Percentiles rank a stretch among this genome's conserved stretches.
These are phyloP conservation scores for Phyllopteryx taeniolatus DNA, from an alignment of 2,113 vertebrate genomes.

Conservation along the genomic window DNA sequence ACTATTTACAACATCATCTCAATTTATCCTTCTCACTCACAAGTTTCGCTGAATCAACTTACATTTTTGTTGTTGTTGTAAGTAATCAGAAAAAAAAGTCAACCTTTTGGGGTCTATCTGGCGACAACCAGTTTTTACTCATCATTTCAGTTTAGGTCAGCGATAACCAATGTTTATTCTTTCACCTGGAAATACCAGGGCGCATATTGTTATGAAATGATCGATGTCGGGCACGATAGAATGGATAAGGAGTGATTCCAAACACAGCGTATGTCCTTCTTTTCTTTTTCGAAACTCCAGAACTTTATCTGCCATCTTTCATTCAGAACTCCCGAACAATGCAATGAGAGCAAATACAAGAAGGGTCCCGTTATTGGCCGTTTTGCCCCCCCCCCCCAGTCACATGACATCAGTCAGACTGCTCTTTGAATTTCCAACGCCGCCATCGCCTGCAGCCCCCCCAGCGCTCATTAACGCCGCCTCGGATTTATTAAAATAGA, in stretches of 20 bases:
- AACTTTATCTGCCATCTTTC: neutral
- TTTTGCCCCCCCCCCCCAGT: constrained; percentile 52
- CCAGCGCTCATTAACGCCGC: constrained; percentile 77
- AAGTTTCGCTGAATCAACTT: too few species aligned
- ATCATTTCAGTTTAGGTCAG: neutral
- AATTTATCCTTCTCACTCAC: too few species aligned
- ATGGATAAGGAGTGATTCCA: too few species aligned
- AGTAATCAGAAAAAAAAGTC: too few species aligned
- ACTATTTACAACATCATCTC: too few species aligned
- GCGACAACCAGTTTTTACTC: neutral
- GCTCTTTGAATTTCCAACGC: constrained; percentile 68
- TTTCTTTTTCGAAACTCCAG: neutral
- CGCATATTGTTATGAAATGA: neutral
- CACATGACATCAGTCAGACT: constrained; percentile 51
- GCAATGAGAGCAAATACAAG: neutral
- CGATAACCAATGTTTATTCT: neutral
- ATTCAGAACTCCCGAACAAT: neutral
- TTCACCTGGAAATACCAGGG: neutral
- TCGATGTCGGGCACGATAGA: neutral
- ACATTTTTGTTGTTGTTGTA: too few species aligned
- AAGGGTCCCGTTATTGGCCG: constrained; percentile 52
- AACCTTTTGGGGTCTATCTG: neutral
- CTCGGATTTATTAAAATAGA: constrained; percentile 84
- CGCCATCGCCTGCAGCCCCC: constrained; percentile 73
- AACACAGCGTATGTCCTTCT: neutral